A percentile compares a stretch with the other conserved stretches of the same genome.
These are phyloP conservation scores for Entosphenus tridentatus DNA, from an alignment of 2,113 vertebrate genomes.

Conservation along the genomic window DNA sequence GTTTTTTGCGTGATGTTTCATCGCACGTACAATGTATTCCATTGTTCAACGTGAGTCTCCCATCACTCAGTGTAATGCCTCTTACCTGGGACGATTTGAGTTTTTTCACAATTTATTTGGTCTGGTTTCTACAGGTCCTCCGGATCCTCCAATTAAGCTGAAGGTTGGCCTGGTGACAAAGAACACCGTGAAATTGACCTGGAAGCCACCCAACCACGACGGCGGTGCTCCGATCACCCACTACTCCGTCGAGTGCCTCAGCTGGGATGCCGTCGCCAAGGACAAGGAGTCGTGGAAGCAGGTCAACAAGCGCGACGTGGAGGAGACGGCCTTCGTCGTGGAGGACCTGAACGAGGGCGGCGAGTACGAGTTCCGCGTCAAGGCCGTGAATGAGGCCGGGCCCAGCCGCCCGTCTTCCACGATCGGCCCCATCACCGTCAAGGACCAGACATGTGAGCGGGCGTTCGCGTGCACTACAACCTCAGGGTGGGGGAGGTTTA, in stretches of 20 bases:
- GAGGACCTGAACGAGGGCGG: constrained; percentile 72
- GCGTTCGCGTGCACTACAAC: no score
- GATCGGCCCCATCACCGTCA: constrained; percentile 52
- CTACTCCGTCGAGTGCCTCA: constrained; percentile 76
- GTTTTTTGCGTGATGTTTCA: no score
- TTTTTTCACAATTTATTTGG: no score
- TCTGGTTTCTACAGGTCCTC: constrained; percentile 41
- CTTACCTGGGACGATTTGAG: no score
- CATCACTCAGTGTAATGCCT: no score
- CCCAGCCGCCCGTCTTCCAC: constrained; percentile 65
- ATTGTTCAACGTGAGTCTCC: no score
- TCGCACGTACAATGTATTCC: no score
- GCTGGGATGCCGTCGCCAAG: constrained; percentile 52
- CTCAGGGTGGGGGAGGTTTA: no score
- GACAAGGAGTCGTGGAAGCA: constrained; percentile 78
- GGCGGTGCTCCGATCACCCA: constrained; percentile 86
- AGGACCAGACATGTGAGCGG: constrained; percentile 76
- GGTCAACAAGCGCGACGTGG: constrained; percentile 70
- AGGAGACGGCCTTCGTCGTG: constrained; percentile 58
- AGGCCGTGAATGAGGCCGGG: constrained; percentile 65
- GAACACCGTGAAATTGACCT: constrained; percentile 46
- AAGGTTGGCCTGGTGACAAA: constrained; percentile 61
- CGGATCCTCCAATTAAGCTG: constrained; percentile 72
- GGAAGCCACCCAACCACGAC: constrained; percentile 84
- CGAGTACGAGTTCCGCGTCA: constrained; percentile 83